phyloP scores from a whole-genome alignment of 64 coral and sea anemone species.

The Dendronephthya gigantea region DNA sequence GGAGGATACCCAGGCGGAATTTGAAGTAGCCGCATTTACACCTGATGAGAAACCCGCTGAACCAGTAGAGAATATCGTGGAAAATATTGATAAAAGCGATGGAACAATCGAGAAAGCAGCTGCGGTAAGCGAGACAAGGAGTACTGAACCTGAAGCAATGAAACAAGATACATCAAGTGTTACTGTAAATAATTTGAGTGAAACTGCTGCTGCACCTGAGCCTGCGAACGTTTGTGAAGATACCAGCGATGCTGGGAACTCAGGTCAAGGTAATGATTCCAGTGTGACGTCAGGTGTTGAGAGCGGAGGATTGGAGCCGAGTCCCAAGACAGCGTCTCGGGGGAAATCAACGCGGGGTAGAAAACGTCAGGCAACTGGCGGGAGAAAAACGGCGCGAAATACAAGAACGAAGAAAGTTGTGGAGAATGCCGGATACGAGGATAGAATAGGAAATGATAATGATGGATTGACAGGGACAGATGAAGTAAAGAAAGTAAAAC shows the following conservation, averaged over 20 bases:
- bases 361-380: not conserved
- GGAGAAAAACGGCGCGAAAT: not conserved
- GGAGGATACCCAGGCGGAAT: not conserved
- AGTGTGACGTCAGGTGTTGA: not conserved
- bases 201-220: not conserved
- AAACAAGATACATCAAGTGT: not conserved
- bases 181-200: not conserved
- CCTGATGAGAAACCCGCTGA: not conserved
- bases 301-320: not conserved
- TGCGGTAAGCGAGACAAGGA: not conserved
- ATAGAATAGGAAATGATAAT: not conserved
- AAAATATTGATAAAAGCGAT: not conserved
- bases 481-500: not conserved
- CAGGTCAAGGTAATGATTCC: not conserved
- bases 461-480: not conserved
- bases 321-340: not conserved
- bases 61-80: not conserved
- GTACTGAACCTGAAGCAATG: not conserved
- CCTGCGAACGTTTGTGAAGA: not conserved
- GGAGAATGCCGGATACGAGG: not conserved
- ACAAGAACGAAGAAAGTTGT: not conserved
- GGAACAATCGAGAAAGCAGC: not conserved
- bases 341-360: not conserved
- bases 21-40: not conserved
- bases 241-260: not conserved